Conservation (phyloP, 1,140 invertebrate genomes). For the Solenopsis invicta region DNA sequence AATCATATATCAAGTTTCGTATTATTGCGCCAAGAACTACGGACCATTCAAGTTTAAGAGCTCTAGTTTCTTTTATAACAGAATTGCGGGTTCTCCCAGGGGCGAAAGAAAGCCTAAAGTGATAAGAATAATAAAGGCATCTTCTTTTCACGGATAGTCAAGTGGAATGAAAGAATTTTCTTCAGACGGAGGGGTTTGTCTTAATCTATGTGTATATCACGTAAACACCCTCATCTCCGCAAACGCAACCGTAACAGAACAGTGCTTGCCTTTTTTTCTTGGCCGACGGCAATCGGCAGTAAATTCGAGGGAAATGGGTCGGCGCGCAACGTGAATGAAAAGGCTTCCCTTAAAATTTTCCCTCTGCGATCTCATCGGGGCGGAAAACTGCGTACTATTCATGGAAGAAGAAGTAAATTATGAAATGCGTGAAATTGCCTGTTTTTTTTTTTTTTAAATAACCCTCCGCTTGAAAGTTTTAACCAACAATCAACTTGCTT, state of each 20-base stretch:
- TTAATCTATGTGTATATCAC: slow-evolving; percentile 2
- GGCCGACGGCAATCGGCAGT: neutral
- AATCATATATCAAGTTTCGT: slow-evolving; percentile 10
- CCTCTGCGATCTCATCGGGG: neutral
- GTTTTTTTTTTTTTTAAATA: neutral
- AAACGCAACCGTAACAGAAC: neutral
- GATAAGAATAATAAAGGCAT: slow-evolving; percentile 8
- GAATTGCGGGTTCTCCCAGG: neutral
- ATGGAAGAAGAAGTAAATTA: neutral
- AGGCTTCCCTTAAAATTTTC: slow-evolving; percentile 20
- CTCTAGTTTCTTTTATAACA: slow-evolving; percentile 11
- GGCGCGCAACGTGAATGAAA: slow-evolving; percentile 21
- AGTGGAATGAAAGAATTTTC: neutral
- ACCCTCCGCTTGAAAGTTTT: neutral
- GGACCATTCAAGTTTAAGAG: neutral
- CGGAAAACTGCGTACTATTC: slow-evolving; percentile 17
- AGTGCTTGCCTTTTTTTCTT: neutral
- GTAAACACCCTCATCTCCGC: neutral
- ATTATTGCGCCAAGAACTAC: neutral
- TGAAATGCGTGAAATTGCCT: neutral
- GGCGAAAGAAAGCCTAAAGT: neutral
- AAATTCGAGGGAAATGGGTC: slow-evolving; percentile 28
- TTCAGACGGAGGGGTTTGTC: neutral
- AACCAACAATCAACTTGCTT: neutral
- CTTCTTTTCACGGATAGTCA: neutral